Conservation (phyloP, 1,140 invertebrate genomes). For the Aphidius ervi region DNA sequence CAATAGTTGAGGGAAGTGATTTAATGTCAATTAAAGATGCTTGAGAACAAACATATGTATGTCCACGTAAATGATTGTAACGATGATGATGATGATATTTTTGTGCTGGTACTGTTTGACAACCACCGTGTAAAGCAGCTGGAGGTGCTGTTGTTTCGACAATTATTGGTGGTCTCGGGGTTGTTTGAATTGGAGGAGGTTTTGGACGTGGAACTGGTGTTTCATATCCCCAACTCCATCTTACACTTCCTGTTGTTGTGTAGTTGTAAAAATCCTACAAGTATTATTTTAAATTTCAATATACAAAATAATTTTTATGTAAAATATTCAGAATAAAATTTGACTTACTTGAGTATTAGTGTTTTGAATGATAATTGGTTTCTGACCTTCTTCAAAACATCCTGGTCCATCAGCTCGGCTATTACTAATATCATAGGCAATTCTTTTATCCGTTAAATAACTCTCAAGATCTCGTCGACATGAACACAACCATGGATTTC, state of each 20-base stretch:
- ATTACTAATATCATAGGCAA: constrained; percentile 32
- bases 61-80: constrained; percentile 16
- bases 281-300: constrained; percentile 2
- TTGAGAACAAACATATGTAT: constrained; percentile 20
- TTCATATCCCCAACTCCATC: constrained; percentile 16
- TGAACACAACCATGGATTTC: constrained; percentile 35
- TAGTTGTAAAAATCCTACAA: constrained; percentile 17
- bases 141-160: constrained; percentile 15
- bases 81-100: constrained; percentile 14
- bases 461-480: constrained; percentile 27
- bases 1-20: constrained; percentile 21
- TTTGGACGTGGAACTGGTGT: constrained; percentile 8
- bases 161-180: constrained; percentile 4
- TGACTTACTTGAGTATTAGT: constrained; percentile 15
- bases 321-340: background rate
- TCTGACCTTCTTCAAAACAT: constrained; percentile 9
- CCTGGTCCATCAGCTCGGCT: constrained; percentile 25
- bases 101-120: constrained; percentile 19
- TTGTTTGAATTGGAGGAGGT: constrained; percentile 2
- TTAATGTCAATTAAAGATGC: constrained; percentile 22
- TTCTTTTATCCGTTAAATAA: constrained; percentile 20
- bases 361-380: background rate
- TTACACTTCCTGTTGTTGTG: constrained; percentile 6
- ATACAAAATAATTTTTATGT: background rate
- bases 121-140: constrained; percentile 12